Evolutionary conservation across 2,888 invertebrate species (phyloP).

Genomic region (Peribatodes rhomboidaria): DNA sequence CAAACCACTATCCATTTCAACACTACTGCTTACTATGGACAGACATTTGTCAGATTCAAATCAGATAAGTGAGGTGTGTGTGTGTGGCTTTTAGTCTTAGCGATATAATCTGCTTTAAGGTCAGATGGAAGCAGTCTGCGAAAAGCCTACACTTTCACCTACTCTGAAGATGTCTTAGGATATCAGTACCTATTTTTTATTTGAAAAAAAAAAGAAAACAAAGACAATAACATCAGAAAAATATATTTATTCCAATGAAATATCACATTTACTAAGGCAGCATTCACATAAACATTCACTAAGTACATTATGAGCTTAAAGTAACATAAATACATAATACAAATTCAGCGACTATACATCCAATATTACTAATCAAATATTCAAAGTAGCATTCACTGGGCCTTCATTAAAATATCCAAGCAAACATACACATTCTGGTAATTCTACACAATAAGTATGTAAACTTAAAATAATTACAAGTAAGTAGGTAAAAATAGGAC

Average conservation of each 20-base stretch:
- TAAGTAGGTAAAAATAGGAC: background rate
- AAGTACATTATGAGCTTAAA: conserved; percentile 25
- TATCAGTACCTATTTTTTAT: too few species aligned
- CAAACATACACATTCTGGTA: background rate
- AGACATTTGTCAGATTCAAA: too few species aligned
- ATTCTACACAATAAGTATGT: background rate
- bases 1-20: too few species aligned
- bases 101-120: too few species aligned
- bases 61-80: too few species aligned
- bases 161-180: too few species aligned
- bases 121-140: too few species aligned
- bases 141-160: too few species aligned
- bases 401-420: background rate
- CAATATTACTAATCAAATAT: background rate
- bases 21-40: too few species aligned
- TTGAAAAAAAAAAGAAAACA: background rate
- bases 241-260: conserved; percentile 23
- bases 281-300: conserved; percentile 19
- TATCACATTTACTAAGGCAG: conserved; percentile 27
- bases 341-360: background rate
- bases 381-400: conserved; percentile 6
- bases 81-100: too few species aligned
- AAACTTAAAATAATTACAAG: background rate
- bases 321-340: conserved; percentile 11
- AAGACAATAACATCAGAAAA: conserved; percentile 2